Evolutionary conservation across 30 jellyfish, hydroid and myxozoan species (phyloP), one percentile per base, ranked within the genome.

Genomic region (Euphysa ruthae): DNA sequence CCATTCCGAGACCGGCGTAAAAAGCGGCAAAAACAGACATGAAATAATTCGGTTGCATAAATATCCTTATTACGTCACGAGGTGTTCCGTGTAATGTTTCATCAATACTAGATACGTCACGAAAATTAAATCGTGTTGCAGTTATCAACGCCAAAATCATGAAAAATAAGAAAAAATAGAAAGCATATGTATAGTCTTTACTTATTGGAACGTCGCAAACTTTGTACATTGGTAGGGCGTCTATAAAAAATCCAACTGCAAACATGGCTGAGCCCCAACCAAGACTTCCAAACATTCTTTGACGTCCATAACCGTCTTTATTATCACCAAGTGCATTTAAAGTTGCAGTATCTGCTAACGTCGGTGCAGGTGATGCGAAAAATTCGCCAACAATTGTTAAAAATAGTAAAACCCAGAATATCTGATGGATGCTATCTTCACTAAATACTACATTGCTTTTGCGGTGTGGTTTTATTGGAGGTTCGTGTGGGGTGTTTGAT

Each of bases 181-280:
- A 90, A 18, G 93, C 71, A 70, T 90, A 90, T 0, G 98, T 90
- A 69, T 90, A 90, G 65, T 90, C 98, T 68, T 74, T 78, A 56
- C 98, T 81, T 27, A 90, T 90, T 8, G 79, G 70, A 43, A 65
- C 98, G 5, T 90, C 95, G 50, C 98, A 90, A 21, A 80, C 93
- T 20, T 69, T 70, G 52, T 81, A 90, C 70, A 81, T 81, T 4
- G 98, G 98, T 88, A 90, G 75, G 6, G 81, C 73, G 60, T 90
- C 98, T 29, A 90, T 90, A 3, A 82, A 93, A 49, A 81, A 84
- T 27, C 98, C 98, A 43, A 90, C 98, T 4, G 63, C 49, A 58
- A 90, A 65, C 98, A 90, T 90, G 4, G 98, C 98, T 49, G 98
- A 73, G 24, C 98, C 98, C 98, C 98, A 90, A 2, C 98, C 98